Evolutionary conservation across 23 tunicate genomes (phyloP), one percentile per base, ranked within the genome.

Genomic region (Trididemnum clinides): DNA sequence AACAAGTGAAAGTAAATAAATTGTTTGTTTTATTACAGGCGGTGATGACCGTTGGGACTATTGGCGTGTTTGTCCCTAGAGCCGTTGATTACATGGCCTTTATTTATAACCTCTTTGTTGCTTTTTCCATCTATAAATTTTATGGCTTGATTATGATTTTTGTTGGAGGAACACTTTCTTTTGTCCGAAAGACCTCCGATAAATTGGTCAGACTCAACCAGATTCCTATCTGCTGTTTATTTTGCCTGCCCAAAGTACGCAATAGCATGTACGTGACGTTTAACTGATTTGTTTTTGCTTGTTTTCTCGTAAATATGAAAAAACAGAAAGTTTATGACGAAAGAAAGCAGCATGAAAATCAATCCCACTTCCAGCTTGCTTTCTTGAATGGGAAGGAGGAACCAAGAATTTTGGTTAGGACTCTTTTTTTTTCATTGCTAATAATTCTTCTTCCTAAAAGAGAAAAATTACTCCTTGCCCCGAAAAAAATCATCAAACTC

Each of bases 101-200:
- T 59, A 71, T 93, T 72, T 88, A 80, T 83, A 79, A 72, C 44
- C 84, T 88, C 36, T 88, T 88, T 71, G 75, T 83, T 25, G 98
- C 98, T 0, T 93, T 73, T 72, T 86, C 93, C 10, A 64, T 70
- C 28, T 93, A 93, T 80, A 93, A 93, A 64, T 88, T 71, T 80
- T 93, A 88, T 64, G 84, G 88, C 69, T 78, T 93, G 25, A 87
- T 93, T 34, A 81, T 93, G 57, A 88, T 88, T 0, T 93, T 93
- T 73, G 89, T 84, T 77, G 98, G 98, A 19, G 98, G 98, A 59
- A 84, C 90, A 28, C 64, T 57, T 37, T 74, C 93, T 0, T 93
- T 88, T 72, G 91, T 93, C 1, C 93, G 88, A 21, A 93, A 93
- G 72, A 88, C 83, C 32, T n/a, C 66, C 0, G 72, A 71, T 22